Percentiles rank a stretch among this genome's conserved stretches.
phyloP scores from a whole-genome alignment of 2,797 vertebrate species.

The Oryzias dopingdopingensis region DNA sequence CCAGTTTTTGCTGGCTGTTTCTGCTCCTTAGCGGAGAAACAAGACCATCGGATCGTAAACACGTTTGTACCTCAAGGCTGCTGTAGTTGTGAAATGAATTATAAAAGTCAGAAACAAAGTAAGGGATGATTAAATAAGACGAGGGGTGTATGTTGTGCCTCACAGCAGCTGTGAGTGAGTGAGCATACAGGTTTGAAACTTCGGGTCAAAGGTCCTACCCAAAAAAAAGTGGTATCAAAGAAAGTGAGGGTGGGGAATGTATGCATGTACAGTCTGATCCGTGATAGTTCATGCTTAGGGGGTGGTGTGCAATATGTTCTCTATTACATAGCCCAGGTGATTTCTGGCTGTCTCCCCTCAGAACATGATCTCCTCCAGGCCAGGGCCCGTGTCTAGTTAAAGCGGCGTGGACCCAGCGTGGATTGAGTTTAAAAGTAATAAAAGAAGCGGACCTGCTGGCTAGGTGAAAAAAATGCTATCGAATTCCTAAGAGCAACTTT shows the following conservation, averaged over 20 bases:
- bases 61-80: conserved; percentile 11
- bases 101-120: not conserved
- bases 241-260: conserved; percentile 55
- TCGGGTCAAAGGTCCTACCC: conserved; percentile 57
- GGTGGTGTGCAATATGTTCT: conserved; percentile 87
- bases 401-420: conserved; percentile 81
- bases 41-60: conserved; percentile 21
- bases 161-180: conserved; percentile 55
- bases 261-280: conserved; percentile 76
- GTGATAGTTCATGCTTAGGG: conserved; percentile 76
- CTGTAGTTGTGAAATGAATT: conserved; percentile 6
- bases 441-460: conserved; percentile 91
- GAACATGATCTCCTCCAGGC: conserved; percentile 90
- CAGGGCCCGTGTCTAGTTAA: conserved; percentile 85
- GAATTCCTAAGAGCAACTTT: conserved; percentile 88
- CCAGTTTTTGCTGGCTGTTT: conserved; percentile 35
- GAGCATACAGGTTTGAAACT: conserved; percentile 47
- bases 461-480: conserved; percentile 97
- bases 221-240: conserved; percentile 60
- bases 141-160: conserved; percentile 11
- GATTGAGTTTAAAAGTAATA: conserved; percentile 99
- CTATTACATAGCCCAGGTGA: conserved; percentile 94
- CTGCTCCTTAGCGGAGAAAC: conserved; percentile 27
- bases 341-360: conserved; percentile 80
- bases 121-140: conserved; percentile 4